Conservation (phyloP, 2,113 vertebrate genomes). For the Myiozetetes cayanensis region DNA sequence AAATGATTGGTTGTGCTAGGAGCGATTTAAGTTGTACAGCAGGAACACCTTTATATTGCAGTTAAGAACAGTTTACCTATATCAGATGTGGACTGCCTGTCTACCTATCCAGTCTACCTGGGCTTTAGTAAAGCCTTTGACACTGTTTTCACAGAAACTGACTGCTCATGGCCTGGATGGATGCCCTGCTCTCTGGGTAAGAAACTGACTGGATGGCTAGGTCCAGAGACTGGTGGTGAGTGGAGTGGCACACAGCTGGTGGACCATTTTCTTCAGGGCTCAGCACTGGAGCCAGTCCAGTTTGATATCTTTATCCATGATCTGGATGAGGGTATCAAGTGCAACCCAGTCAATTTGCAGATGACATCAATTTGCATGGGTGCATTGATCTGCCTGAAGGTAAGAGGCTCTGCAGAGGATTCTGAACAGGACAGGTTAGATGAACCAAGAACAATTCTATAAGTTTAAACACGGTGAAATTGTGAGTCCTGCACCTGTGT, state of each 20-base stretch:
- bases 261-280: background rate
- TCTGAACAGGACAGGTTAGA: background rate
- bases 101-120: background rate
- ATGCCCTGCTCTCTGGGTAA: background rate
- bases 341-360: background rate
- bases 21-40: background rate
- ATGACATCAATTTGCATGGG: background rate
- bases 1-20: background rate
- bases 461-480: background rate
- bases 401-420: background rate
- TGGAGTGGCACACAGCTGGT: background rate
- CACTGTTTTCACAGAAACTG: background rate
- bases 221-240: too few relatives aligned
- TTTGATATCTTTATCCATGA: background rate
- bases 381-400: background rate
- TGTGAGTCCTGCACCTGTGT: background rate
- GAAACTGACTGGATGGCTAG: background rate
- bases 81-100: background rate
- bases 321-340: background rate
- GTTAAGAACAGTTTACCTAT: background rate
- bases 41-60: background rate
- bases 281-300: background rate
- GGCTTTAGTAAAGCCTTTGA: background rate
- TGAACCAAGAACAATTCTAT: background rate
- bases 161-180: fast-evolving